Conservation (phyloP, 2,113 vertebrate species). For the Lepus timidus region DNA sequence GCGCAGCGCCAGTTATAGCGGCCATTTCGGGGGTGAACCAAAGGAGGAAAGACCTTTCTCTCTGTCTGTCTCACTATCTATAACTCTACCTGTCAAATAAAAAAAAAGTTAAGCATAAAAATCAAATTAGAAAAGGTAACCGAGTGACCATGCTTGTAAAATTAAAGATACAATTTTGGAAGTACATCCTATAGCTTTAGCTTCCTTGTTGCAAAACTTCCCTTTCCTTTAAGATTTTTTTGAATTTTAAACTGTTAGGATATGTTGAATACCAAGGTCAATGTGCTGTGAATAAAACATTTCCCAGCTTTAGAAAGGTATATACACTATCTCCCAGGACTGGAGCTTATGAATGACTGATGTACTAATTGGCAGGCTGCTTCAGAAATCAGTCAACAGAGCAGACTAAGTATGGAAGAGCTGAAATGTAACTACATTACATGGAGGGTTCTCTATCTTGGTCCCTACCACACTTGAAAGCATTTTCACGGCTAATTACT, state of each 20-base stretch:
- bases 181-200: not conserved
- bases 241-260: conserved; percentile 2
- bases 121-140: not conserved
- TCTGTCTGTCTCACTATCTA: too few relatives aligned
- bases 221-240: not conserved
- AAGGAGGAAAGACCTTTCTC: too few relatives aligned
- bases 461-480: not conserved
- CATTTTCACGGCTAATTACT: conserved; percentile 20
- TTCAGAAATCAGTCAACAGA: conserved; percentile 10
- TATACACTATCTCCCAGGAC: not conserved
- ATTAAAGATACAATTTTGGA: not conserved
- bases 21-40: too few relatives aligned
- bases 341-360: conserved; percentile 39
- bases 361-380: conserved; percentile 66
- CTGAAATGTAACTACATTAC: not conserved
- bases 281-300: not conserved
- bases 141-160: not conserved
- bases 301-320: not conserved
- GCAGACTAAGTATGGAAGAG: not conserved
- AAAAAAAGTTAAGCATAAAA: not conserved
- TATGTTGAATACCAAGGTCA: conserved; percentile 35
- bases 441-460: not conserved
- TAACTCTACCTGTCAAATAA: not conserved
- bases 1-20: too few relatives aligned
- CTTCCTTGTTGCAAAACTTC: not conserved